Conservation (phyloP, 1,140 invertebrate genomes). For the Drosophila nebulosa region DNA sequence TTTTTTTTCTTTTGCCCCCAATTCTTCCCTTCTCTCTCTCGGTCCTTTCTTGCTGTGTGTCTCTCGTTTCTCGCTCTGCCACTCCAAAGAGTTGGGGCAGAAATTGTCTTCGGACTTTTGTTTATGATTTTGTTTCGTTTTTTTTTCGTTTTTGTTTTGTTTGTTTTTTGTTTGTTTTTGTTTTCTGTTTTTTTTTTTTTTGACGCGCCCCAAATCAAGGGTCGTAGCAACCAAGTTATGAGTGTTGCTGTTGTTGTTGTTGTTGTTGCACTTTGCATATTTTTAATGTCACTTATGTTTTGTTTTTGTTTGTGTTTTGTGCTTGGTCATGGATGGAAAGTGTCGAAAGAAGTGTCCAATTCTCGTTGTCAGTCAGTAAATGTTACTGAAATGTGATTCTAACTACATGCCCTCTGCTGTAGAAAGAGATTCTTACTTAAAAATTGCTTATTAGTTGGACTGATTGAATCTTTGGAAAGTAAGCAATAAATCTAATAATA, state of each 20-base stretch:
- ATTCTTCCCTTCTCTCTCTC: not conserved
- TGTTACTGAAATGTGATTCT: too few relatives aligned
- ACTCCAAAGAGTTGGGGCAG: not conserved
- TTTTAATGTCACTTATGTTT: slow-evolving; percentile 20
- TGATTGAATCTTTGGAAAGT: not conserved
- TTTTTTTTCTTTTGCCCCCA: too few relatives aligned
- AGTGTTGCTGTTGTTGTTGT: slow-evolving; percentile 1
- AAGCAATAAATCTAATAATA: not conserved
- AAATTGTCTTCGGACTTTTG: slow-evolving; percentile 5
- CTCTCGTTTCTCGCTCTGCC: not conserved
- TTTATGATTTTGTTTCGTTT: not conserved
- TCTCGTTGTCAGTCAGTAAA: not conserved
- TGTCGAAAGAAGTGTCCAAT: not conserved
- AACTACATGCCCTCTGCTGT: too few relatives aligned
- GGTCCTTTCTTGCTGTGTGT: not conserved
- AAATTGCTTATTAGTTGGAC: too few relatives aligned
- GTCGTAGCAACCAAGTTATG: slow-evolving; percentile 17
- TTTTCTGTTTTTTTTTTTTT: slow-evolving; percentile 39
- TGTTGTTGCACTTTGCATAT: slow-evolving; percentile 14
- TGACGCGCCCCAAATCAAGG: slow-evolving; percentile 55
- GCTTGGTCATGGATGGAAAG: not conserved
- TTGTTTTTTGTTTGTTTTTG: slow-evolving; percentile 34
- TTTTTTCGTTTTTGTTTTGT: slow-evolving; percentile 8
- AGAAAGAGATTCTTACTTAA: too few relatives aligned
- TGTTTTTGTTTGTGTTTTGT: not conserved